phyloP scores from a whole-genome alignment of 2,888 invertebrate genomes.

The Pelosia muscerda region DNA sequence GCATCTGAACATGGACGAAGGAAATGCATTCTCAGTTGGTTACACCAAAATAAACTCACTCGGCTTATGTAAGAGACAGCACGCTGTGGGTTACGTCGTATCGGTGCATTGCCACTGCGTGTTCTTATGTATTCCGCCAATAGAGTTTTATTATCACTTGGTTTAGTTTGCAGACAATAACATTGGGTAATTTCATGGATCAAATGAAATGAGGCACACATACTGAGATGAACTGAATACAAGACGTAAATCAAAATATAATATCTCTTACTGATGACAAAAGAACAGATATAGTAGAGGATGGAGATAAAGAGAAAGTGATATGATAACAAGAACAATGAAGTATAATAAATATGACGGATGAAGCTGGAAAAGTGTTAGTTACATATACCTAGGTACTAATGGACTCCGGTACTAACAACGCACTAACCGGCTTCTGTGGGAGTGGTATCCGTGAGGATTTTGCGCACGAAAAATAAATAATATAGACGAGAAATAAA shows the following conservation, averaged over 20 bases:
- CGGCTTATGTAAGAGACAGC: slow-evolving; percentile 40
- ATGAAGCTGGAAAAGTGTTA: background rate
- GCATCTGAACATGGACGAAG: slow-evolving; percentile 40
- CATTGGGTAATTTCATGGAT: background rate
- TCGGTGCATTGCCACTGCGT: slow-evolving; percentile 29
- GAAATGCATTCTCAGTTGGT: slow-evolving; percentile 39
- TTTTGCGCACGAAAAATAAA: too few species aligned
- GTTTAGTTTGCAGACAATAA: background rate
- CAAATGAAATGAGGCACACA: background rate
- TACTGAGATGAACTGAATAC: background rate
- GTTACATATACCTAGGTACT: background rate
- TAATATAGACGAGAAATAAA: too few species aligned
- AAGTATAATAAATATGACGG: background rate
- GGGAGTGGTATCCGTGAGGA: too few species aligned
- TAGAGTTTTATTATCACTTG: slow-evolving; percentile 11
- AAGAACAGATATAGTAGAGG: background rate
- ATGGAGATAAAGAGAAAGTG: background rate
- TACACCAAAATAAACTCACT: slow-evolving; percentile 45
- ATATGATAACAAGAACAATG: background rate
- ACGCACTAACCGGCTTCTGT: too few species aligned
- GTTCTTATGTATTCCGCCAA: slow-evolving; percentile 17
- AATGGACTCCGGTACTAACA: too few species aligned
- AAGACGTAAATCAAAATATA: background rate
- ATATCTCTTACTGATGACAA: background rate
- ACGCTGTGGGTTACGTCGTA: slow-evolving; percentile 39